These are phyloP conservation scores for Monochamus saltuarius DNA, from an alignment of 1,140 invertebrate genomes.

Conservation along the genomic window DNA sequence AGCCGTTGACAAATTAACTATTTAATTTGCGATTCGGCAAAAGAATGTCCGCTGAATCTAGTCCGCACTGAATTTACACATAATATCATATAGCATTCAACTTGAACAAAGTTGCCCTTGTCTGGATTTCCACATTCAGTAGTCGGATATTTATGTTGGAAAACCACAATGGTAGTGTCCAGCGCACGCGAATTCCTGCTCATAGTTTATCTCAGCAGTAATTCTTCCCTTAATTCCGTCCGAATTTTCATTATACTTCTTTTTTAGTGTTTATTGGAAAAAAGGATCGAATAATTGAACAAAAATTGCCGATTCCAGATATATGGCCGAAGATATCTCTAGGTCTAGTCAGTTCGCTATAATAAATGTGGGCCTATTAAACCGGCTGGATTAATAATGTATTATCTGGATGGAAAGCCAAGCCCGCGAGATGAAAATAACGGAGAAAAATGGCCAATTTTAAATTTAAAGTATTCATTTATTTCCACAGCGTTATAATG, in stretches of 20 bases:
- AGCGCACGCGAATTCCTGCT: slow-evolving; percentile 15
- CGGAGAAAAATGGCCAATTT: slow-evolving; percentile 24
- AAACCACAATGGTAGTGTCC: slow-evolving; percentile 24
- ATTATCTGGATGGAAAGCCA: slow-evolving; percentile 1
- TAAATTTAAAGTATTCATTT: slow-evolving; percentile 25
- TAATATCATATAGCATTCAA: slow-evolving; percentile 21
- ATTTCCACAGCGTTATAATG: slow-evolving; percentile 18
- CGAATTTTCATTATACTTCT: slow-evolving; percentile 24
- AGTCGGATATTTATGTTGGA: slow-evolving; percentile 18
- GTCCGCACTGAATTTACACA: slow-evolving; percentile 22
- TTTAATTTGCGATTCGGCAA: neutral
- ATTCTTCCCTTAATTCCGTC: slow-evolving; percentile 25
- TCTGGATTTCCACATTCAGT: slow-evolving; percentile 19
- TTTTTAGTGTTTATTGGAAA: slow-evolving; percentile 24
- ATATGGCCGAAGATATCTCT: neutral
- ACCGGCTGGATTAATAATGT: slow-evolving; percentile 22
- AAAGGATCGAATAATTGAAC: slow-evolving; percentile 21
- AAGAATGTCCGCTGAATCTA: slow-evolving; percentile 15
- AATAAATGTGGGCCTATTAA: slow-evolving; percentile 23
- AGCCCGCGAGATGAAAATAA: slow-evolving; percentile 22
- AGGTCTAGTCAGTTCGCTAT: slow-evolving; percentile 1
- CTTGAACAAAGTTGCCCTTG: slow-evolving; percentile 10
- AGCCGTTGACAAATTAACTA: neutral
- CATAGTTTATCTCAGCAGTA: slow-evolving; percentile 23
- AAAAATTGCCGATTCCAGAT: slow-evolving; percentile 21